Percentiles rank a stretch among this genome's conserved stretches.
phyloP scores from a whole-genome alignment of 2,113 vertebrate genomes.

The Crocuta crocuta region DNA sequence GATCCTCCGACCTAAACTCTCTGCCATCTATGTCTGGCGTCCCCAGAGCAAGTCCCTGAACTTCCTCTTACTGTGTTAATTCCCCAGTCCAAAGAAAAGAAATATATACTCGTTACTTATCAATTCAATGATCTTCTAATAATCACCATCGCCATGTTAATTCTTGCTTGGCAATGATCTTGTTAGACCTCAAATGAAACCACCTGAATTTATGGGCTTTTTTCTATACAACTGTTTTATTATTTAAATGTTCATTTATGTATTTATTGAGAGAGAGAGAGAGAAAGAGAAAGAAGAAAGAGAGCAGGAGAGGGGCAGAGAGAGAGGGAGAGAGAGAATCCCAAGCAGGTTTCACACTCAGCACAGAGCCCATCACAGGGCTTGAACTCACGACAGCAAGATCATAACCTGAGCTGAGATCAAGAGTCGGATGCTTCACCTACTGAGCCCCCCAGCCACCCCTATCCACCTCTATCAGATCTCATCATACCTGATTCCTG shows the following conservation, averaged over 20 bases:
- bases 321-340: too few species aligned
- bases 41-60: background rate
- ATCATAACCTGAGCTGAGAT: background rate
- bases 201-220: background rate
- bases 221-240: background rate
- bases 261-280: too few species aligned
- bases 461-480: background rate
- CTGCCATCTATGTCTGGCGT: conserved; percentile 27
- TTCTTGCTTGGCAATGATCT: background rate
- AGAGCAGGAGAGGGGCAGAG: too few species aligned
- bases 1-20: background rate
- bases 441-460: background rate
- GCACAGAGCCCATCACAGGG: too few species aligned
- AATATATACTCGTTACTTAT: background rate
- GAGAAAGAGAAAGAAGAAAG: too few species aligned
- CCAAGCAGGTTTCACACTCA: too few species aligned
- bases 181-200: conserved; percentile 28
- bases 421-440: background rate
- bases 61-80: background rate
- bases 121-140: conserved; percentile 32
- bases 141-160: conserved; percentile 6
- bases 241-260: background rate
- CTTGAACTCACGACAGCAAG: background rate
- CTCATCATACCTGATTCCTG: background rate
- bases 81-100: background rate